Conservation (phyloP, 2,797 vertebrate species). For the Cyprinella venusta region DNA sequence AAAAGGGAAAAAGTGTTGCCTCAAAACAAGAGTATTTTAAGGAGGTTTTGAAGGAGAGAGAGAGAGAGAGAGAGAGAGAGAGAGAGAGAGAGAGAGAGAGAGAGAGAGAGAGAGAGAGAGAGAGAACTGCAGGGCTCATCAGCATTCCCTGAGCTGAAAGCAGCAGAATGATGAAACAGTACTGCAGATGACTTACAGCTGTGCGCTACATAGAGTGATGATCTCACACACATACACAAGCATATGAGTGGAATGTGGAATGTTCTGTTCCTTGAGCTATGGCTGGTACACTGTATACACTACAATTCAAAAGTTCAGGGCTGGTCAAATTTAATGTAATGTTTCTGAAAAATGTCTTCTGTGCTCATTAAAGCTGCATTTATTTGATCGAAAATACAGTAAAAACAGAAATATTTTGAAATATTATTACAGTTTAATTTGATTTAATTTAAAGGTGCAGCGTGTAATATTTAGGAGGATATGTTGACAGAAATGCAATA, state of each 20-base stretch:
- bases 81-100: slow-evolving; percentile 16
- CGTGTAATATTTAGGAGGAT: too few species aligned
- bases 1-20: neutral
- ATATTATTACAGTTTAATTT: neutral
- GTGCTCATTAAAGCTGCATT: neutral
- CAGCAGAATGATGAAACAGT: slow-evolving; percentile 42
- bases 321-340: neutral
- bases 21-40: neutral
- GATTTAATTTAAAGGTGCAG: neutral
- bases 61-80: slow-evolving; percentile 4
- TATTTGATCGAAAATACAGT: too few species aligned
- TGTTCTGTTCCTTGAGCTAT: neutral
- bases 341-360: neutral
- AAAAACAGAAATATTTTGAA: neutral
- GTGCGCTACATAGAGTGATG: slow-evolving; percentile 13
- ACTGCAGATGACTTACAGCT: slow-evolving; percentile 53
- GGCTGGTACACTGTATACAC: neutral
- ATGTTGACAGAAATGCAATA: too few species aligned
- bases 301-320: neutral
- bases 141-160: slow-evolving; percentile 50
- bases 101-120: slow-evolving; percentile 12
- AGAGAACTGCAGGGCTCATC: slow-evolving; percentile 31
- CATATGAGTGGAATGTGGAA: neutral
- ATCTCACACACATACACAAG: neutral
- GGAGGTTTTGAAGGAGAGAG: slow-evolving; percentile 1